Conservation (phyloP, 2,888 invertebrate species). For the Platycheirus rosarum region DNA sequence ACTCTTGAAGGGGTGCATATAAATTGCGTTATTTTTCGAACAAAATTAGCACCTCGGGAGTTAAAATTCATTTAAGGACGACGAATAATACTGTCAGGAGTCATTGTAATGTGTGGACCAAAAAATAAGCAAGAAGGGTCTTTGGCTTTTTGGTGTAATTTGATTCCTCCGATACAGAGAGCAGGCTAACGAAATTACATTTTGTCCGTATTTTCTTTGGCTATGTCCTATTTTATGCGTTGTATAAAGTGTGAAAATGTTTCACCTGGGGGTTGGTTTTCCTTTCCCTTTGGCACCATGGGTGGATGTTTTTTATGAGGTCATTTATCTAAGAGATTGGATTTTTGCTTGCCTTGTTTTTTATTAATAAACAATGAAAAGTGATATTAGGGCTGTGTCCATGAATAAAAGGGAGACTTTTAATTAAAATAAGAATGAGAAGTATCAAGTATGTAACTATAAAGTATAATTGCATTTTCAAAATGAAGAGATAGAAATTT, state of each 20-base stretch:
- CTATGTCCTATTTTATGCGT: constrained; percentile 25
- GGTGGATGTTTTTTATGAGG: constrained; percentile 43
- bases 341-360: constrained; percentile 38
- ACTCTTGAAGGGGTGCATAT: constrained; percentile 64
- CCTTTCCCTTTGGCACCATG: not conserved
- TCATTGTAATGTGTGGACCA: constrained; percentile 33
- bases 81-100: constrained; percentile 43
- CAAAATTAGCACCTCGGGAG: constrained; percentile 70
- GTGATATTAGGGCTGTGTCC: not conserved
- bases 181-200: constrained; percentile 45
- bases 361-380: constrained; percentile 42
- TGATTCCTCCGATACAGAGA: constrained; percentile 45
- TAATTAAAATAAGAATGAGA: not conserved
- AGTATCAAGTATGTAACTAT: too few species aligned
- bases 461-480: too few species aligned
- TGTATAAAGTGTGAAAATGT: constrained; percentile 58
- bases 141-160: constrained; percentile 44
- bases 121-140: constrained; percentile 16
- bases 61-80: constrained; percentile 61
- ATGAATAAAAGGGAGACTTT: constrained; percentile 7
- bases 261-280: constrained; percentile 52
- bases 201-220: constrained; percentile 4
- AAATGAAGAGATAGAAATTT: too few species aligned
- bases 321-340: constrained; percentile 58
- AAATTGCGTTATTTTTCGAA: constrained; percentile 69